Evolutionary conservation across 2,113 vertebrate genomes (phyloP).

Genomic region (Cardinalis cardinalis): DNA sequence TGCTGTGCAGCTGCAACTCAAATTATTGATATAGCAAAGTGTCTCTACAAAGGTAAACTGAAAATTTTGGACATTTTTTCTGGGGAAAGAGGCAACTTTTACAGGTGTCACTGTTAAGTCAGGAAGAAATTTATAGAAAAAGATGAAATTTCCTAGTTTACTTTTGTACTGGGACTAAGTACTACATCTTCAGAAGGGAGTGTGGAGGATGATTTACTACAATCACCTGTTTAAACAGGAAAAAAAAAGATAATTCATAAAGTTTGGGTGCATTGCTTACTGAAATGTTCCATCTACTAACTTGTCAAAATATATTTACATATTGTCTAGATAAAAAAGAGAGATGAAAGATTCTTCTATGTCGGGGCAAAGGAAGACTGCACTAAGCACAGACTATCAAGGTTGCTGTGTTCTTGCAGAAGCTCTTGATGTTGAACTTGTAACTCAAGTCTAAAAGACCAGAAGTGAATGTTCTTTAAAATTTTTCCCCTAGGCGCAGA

Average conservation of each 20-base stretch:
- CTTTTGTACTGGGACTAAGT: neutral
- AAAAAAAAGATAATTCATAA: neutral
- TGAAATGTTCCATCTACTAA: neutral
- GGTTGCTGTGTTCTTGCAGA: neutral
- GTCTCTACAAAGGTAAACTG: neutral
- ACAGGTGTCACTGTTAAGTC: rapidly evolving
- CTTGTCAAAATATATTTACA: neutral
- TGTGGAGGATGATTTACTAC: neutral
- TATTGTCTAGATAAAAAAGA: neutral
- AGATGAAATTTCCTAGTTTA: neutral
- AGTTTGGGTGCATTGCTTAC: neutral
- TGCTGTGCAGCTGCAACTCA: neutral
- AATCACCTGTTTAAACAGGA: neutral
- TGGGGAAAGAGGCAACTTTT: neutral
- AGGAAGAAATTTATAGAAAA: neutral
- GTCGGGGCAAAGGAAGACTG: rapidly evolving
- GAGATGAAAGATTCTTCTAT: neutral
- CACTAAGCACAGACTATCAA: neutral
- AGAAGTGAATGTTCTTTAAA: neutral
- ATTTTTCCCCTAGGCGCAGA: neutral
- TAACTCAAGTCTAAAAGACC: neutral
- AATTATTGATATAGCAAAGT: rapidly evolving
- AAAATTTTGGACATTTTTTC: rapidly evolving
- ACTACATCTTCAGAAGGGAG: neutral
- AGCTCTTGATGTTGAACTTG: neutral